A percentile compares a stretch with the other conserved stretches of the same genome.
These are phyloP conservation scores for Brienomyrus longianalis DNA, from an alignment of 2,113 vertebrate species.

Conservation along the genomic window DNA sequence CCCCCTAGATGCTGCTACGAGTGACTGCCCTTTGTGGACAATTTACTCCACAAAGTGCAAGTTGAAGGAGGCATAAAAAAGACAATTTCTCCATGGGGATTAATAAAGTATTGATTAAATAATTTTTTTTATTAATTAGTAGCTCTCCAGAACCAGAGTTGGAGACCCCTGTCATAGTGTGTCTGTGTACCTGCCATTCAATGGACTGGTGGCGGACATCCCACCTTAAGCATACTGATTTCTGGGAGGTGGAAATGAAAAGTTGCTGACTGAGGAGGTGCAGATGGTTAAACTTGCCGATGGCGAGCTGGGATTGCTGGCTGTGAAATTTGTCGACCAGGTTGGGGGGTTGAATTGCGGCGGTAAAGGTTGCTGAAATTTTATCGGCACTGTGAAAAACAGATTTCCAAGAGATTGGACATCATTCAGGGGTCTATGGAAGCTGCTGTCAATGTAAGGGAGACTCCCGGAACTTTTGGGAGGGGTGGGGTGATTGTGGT, in stretches of 20 bases:
- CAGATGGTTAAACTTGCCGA: background rate
- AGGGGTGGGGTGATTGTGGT: background rate
- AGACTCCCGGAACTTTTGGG: background rate
- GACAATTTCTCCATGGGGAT: too few species aligned
- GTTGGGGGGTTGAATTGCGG: background rate
- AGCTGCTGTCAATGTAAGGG: background rate
- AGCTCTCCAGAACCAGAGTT: background rate
- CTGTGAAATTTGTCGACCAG: background rate
- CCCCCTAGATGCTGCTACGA: too few species aligned
- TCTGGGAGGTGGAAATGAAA: background rate
- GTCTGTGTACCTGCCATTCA: background rate
- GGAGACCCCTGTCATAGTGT: background rate
- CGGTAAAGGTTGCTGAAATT: background rate
- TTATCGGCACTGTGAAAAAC: background rate
- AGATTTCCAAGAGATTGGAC: background rate
- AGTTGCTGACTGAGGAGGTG: background rate
- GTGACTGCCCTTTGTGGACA: too few species aligned
- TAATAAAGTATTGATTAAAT: too few species aligned
- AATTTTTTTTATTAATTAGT: background rate
- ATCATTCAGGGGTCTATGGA: background rate
- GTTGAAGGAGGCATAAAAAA: too few species aligned
- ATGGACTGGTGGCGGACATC: background rate
- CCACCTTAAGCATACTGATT: background rate
- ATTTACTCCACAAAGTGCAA: too few species aligned
- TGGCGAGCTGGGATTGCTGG: background rate